Percentiles rank a stretch among this genome's conserved stretches.
These are phyloP conservation scores for Drosophila obscura DNA, from an alignment of 1,140 invertebrate genomes.

Conservation along the genomic window DNA sequence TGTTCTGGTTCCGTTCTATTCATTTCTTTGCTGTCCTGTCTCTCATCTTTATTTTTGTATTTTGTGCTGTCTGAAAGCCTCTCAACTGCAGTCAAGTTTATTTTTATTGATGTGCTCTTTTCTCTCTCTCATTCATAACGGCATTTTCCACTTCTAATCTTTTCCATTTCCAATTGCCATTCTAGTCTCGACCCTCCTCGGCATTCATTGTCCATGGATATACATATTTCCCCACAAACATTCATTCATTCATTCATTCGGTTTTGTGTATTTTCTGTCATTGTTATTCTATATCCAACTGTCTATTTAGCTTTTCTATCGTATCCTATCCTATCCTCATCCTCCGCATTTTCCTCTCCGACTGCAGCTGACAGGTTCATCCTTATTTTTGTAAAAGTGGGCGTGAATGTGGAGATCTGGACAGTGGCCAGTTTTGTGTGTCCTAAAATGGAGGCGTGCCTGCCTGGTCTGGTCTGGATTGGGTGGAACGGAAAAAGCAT, in stretches of 20 bases:
- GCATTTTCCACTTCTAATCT: conserved; percentile 58
- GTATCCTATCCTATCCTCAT: no score
- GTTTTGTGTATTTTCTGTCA: conserved; percentile 53
- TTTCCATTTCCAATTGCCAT: conserved; percentile 56
- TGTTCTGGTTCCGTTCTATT: conserved; percentile 32
- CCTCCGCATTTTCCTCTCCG: neutral
- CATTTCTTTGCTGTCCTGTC: neutral
- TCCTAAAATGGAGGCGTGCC: conserved; percentile 55
- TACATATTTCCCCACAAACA: conserved; percentile 10
- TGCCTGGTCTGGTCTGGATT: conserved; percentile 30
- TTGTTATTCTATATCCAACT: conserved; percentile 48
- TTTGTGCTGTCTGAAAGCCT: conserved; percentile 9
- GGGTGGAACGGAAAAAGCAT: conserved; percentile 42
- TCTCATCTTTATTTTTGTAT: conserved; percentile 1
- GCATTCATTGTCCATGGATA: conserved; percentile 44
- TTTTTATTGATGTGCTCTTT: conserved; percentile 51
- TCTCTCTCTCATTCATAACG: conserved; percentile 52
- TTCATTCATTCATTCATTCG: conserved; percentile 17
- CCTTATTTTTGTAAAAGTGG: conserved; percentile 49
- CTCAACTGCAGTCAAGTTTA: conserved; percentile 46
- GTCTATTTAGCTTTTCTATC: conserved; percentile 51
- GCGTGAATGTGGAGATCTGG: conserved; percentile 37
- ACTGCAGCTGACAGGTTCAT: conserved; percentile 64
- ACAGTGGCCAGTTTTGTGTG: conserved; percentile 45
- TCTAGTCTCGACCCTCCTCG: conserved; percentile 32